Percentiles rank a stretch among this genome's conserved stretches.
Evolutionary conservation across 2,888 invertebrate genomes (phyloP).

Genomic region (Theristus sp.): DNA sequence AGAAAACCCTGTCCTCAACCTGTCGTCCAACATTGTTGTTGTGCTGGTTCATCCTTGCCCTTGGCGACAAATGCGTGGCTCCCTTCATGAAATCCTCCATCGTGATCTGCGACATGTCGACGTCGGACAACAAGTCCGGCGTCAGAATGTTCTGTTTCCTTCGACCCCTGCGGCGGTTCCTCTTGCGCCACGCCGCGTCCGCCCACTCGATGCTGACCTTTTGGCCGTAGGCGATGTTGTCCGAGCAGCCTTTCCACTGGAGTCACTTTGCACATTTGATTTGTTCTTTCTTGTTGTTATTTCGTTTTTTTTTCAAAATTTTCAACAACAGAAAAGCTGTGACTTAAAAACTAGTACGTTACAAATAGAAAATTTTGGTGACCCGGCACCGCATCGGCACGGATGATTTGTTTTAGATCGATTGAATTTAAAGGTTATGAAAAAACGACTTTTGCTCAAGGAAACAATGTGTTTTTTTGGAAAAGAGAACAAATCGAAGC

Average conservation of each 20-base stretch:
- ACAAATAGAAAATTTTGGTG: no score
- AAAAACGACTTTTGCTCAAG: no score
- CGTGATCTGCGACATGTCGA: constrained; percentile 4
- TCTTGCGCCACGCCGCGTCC: constrained; percentile 33
- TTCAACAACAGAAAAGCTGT: no score
- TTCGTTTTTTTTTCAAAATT: no score
- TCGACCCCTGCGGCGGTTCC: constrained; percentile 4
- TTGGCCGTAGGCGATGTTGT: constrained; percentile 53
- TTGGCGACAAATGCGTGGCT: constrained; percentile 6
- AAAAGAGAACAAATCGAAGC: no score
- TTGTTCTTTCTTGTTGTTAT: background rate
- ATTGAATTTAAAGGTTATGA: no score
- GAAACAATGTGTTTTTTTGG: no score
- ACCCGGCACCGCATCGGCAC: no score
- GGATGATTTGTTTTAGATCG: no score
- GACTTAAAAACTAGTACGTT: no score
- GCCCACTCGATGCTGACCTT: constrained; percentile 52
- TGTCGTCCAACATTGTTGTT: constrained; percentile 57
- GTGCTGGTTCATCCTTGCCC: constrained; percentile 53
- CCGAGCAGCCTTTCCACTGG: constrained; percentile 71
- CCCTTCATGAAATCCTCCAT: constrained; percentile 5
- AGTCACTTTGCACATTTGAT: background rate
- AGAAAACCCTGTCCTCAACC: constrained; percentile 36
- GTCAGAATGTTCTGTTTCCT: background rate
- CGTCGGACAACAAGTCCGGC: background rate